Evolutionary conservation across 1,140 invertebrate species (phyloP).

Genomic region (Macrocentrus cingulum): DNA sequence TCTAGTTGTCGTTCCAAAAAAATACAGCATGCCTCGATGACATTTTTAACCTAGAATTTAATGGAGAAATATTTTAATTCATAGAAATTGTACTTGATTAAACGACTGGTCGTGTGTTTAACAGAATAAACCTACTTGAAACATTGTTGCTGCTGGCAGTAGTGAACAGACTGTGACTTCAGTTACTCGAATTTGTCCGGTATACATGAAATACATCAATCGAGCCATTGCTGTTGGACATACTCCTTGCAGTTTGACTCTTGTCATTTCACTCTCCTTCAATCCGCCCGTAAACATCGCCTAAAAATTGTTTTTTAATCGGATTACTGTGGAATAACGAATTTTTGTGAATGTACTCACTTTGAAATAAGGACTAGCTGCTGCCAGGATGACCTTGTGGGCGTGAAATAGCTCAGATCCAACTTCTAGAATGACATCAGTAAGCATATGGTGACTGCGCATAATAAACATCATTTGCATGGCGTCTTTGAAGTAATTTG

Average conservation of each 20-base stretch:
- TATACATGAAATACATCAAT: conserved; percentile 89
- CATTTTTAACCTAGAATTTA: conserved; percentile 73
- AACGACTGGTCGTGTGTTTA: background rate
- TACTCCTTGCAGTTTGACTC: conserved; percentile 83
- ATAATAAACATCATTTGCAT: conserved; percentile 90
- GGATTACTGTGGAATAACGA: too few species aligned
- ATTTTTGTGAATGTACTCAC: conserved; percentile 51
- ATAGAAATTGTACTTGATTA: background rate
- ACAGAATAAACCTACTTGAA: conserved; percentile 68
- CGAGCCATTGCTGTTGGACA: conserved; percentile 82
- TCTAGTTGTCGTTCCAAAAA: conserved; percentile 89
- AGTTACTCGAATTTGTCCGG: conserved; percentile 83
- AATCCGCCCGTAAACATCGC: conserved; percentile 91
- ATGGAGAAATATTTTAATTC: background rate
- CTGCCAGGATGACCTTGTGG: conserved; percentile 89
- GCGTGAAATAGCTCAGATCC: conserved; percentile 83
- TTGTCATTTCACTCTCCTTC: conserved; percentile 83
- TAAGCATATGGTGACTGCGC: conserved; percentile 84
- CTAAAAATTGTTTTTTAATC: conserved; percentile 47
- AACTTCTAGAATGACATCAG: conserved; percentile 85
- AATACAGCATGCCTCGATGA: conserved; percentile 87
- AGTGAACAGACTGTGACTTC: conserved; percentile 88
- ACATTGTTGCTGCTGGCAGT: conserved; percentile 90
- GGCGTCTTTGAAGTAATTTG: conserved; percentile 80
- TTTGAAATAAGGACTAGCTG: conserved; percentile 94